A percentile compares a stretch with the other conserved stretches of the same genome.
These are phyloP conservation scores for Drosophila navojoa DNA, from an alignment of 1,140 invertebrate genomes.

Conservation along the genomic window DNA sequence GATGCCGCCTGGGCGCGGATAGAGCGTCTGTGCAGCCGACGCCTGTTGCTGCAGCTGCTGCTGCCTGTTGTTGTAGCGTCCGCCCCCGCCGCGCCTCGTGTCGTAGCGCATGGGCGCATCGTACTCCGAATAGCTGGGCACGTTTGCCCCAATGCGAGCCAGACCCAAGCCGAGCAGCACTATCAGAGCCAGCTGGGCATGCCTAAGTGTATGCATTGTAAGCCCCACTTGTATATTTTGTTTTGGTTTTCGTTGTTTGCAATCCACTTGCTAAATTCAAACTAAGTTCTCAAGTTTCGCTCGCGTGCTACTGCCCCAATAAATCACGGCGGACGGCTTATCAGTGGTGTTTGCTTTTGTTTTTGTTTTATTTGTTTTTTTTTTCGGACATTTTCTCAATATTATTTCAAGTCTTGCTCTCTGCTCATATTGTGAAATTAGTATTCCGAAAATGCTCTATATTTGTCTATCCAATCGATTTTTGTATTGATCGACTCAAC, in stretches of 20 bases:
- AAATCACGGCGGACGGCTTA: constrained; percentile 39
- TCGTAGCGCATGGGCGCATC: constrained; percentile 37
- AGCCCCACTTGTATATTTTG: neutral
- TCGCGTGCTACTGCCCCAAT: constrained; percentile 47
- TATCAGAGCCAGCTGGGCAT: constrained; percentile 15
- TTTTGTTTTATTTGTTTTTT: neutral
- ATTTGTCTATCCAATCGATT: too few relatives aligned
- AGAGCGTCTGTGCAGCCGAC: constrained; percentile 1
- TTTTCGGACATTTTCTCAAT: constrained; percentile 18
- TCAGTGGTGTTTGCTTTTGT: constrained; percentile 42
- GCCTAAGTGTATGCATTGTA: constrained; percentile 34
- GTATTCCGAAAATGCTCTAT: too few relatives aligned
- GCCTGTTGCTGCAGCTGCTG: constrained; percentile 19
- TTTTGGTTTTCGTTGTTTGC: constrained; percentile 32
- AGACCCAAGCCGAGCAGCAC: constrained; percentile 28
- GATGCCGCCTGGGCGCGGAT: constrained; percentile 30
- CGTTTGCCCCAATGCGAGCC: constrained; percentile 10
- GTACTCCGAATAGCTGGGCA: constrained; percentile 46
- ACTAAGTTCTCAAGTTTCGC: constrained; percentile 51
- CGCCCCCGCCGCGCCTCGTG: constrained; percentile 13
- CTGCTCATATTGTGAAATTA: neutral
- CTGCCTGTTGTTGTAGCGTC: constrained; percentile 26
- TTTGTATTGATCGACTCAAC: too few relatives aligned
- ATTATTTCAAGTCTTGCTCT: neutral
- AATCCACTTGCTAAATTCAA: constrained; percentile 54